Conservation (phyloP, 2,797 vertebrate species). For the Pantherophis vulpinus region DNA sequence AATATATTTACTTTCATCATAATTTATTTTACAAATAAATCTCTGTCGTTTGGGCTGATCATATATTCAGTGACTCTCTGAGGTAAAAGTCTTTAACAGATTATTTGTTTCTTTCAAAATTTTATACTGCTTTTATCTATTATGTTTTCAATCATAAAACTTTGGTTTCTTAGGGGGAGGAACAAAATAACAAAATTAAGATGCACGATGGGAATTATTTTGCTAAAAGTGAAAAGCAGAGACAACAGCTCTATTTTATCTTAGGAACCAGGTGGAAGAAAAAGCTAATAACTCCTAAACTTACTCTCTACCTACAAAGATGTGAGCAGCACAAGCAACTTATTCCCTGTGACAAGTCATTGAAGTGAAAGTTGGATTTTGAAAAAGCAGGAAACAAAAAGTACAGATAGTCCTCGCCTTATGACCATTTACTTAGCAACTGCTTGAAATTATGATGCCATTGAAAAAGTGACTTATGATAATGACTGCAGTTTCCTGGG, state of each 20-base stretch:
- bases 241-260: neutral
- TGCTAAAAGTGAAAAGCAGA: neutral
- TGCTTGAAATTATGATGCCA: neutral
- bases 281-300: neutral
- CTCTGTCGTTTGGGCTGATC: neutral
- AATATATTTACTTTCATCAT: neutral
- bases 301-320: neutral
- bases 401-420: neutral
- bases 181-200: neutral
- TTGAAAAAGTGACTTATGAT: too few species aligned
- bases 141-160: neutral
- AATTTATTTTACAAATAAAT: neutral
- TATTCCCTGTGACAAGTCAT: neutral
- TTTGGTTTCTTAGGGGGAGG: neutral
- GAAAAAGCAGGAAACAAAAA: neutral
- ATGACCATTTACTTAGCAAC: neutral
- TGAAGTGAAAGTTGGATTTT: neutral
- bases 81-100: neutral
- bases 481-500: too few species aligned
- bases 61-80: neutral
- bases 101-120: neutral
- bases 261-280: neutral
- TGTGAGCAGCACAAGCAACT: neutral
- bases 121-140: neutral
- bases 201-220: neutral